These are phyloP conservation scores for Steinernema hermaphroditum DNA, from an alignment of 2,888 invertebrate species.

Conservation along the genomic window DNA sequence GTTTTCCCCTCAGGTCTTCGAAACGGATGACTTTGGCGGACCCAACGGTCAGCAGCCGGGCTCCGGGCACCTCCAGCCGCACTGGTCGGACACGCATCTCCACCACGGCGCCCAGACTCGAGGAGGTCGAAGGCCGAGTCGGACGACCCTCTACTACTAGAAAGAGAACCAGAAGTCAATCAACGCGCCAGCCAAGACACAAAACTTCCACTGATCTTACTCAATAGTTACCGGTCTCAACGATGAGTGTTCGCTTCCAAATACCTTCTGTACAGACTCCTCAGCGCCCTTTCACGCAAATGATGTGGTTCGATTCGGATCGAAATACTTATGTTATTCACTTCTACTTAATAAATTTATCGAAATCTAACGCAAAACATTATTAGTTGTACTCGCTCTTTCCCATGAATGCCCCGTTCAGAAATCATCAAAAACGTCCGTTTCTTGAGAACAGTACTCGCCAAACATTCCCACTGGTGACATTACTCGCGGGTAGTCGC, in stretches of 20 bases:
- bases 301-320: neutral
- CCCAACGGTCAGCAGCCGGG: constrained; percentile 18
- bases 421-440: neutral
- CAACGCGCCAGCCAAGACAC: constrained; percentile 7
- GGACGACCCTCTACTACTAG: constrained; percentile 28
- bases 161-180: neutral
- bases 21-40: neutral
- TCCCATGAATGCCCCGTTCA: neutral
- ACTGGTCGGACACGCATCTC: constrained; percentile 29
- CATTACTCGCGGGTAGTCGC: neutral
- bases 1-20: neutral
- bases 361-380: neutral
- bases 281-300: neutral
- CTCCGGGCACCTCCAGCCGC: constrained; percentile 22
- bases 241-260: neutral
- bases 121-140: constrained; percentile 12
- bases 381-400: neutral
- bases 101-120: constrained; percentile 26
- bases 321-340: neutral
- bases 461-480: neutral
- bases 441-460: neutral
- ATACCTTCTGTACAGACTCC: constrained; percentile 4
- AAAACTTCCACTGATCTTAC: constrained; percentile 26
- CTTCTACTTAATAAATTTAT: constrained; percentile 22
- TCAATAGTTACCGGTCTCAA: constrained; percentile 26